phyloP scores from a whole-genome alignment of 92 coral and sea anemone genomes.

The Micromussa lordhowensis region DNA sequence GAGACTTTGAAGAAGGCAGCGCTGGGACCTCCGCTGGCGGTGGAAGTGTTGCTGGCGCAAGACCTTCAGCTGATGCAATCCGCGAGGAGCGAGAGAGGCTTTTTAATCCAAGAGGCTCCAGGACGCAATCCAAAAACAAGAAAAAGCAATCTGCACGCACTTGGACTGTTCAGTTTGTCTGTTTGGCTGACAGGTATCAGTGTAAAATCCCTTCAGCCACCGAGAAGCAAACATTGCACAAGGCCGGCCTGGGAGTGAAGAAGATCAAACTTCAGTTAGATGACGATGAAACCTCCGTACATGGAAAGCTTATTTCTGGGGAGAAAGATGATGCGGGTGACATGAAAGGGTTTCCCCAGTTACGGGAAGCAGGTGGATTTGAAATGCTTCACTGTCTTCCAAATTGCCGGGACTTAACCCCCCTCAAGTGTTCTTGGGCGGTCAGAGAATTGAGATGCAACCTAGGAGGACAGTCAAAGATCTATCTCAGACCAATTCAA shows the following conservation, averaged over 20 bases:
- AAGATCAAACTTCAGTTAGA: slow-evolving; percentile 28
- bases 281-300: slow-evolving; percentile 26
- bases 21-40: neutral
- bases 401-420: slow-evolving; percentile 45
- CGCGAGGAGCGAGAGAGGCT: slow-evolving; percentile 46
- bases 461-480: slow-evolving; percentile 55
- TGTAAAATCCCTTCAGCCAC: slow-evolving; percentile 32
- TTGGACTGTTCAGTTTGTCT: slow-evolving; percentile 26
- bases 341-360: slow-evolving; percentile 45
- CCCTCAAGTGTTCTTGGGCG: slow-evolving; percentile 47
- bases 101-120: slow-evolving; percentile 51
- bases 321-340: slow-evolving; percentile 46
- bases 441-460: slow-evolving; percentile 50
- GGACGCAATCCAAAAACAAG: slow-evolving; percentile 32
- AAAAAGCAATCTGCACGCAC: slow-evolving; percentile 21
- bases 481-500: slow-evolving; percentile 61
- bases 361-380: slow-evolving; percentile 53
- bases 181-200: slow-evolving; percentile 26
- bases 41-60: neutral
- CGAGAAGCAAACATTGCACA: slow-evolving; percentile 38
- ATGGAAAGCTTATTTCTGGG: slow-evolving; percentile 26
- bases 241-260: slow-evolving; percentile 24
- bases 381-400: slow-evolving; percentile 56
- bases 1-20: slow-evolving; percentile 23
- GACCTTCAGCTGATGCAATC: slow-evolving; percentile 42